A percentile compares a stretch with the other conserved stretches of the same genome.
These are phyloP conservation scores for Epiblema foenella DNA, from an alignment of 2,888 invertebrate genomes.

Conservation along the genomic window DNA sequence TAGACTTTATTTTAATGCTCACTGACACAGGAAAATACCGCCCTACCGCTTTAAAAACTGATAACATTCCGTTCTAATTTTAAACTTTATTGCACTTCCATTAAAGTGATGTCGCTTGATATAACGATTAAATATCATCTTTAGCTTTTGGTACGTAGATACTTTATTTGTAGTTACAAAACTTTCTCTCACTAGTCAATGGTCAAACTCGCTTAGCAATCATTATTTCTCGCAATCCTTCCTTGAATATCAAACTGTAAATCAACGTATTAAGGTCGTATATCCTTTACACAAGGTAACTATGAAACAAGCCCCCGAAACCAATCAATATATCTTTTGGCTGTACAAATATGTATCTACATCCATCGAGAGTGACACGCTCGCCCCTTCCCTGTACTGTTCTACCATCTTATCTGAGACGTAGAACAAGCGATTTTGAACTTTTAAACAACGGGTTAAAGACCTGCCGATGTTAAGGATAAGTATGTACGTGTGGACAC, in stretches of 20 bases:
- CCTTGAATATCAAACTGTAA: neutral
- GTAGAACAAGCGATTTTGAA: constrained; percentile 1
- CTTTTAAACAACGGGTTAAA: constrained; percentile 11
- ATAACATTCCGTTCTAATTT: no score
- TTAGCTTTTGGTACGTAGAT: neutral
- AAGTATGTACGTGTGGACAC: neutral
- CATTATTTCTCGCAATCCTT: neutral
- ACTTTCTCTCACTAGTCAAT: neutral
- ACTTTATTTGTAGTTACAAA: neutral
- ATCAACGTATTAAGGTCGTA: neutral
- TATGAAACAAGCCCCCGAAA: constrained; percentile 27
- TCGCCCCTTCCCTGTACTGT: constrained; percentile 28
- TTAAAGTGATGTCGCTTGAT: no score
- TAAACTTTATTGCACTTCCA: neutral
- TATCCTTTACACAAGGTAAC: neutral
- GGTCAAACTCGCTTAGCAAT: neutral
- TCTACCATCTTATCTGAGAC: constrained; percentile 6
- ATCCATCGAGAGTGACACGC: constrained; percentile 25
- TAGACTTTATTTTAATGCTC: no score
- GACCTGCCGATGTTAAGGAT: neutral
- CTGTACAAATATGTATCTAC: constrained; percentile 31
- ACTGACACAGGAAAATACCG: neutral
- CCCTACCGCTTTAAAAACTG: neutral
- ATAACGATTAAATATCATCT: no score
- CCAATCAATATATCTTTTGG: constrained; percentile 35